phyloP scores from a whole-genome alignment of 2,797 vertebrate genomes.

The Emydoidea blandingii region DNA sequence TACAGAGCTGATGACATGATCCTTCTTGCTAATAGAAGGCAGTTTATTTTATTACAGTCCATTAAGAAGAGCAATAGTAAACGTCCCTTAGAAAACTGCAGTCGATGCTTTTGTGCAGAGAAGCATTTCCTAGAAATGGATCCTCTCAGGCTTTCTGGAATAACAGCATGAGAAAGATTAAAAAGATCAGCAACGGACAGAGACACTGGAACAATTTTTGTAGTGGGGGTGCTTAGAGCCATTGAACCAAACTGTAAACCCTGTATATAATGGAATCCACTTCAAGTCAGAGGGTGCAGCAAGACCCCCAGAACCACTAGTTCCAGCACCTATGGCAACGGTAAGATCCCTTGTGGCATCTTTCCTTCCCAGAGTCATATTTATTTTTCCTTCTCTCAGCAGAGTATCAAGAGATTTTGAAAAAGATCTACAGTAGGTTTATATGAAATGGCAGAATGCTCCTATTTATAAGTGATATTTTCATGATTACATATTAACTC shows the following conservation, averaged over 20 bases:
- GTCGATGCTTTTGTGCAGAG: neutral
- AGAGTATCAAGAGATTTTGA: neutral
- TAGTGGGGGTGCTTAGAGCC: too few relatives aligned
- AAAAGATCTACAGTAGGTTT: neutral
- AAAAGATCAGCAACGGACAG: slow-evolving; percentile 2
- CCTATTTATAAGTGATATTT: neutral
- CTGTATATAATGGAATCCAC: too few relatives aligned
- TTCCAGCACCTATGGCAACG: neutral
- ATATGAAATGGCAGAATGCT: neutral
- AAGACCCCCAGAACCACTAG: too few relatives aligned
- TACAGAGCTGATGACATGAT: slow-evolving; percentile 55
- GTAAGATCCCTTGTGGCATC: neutral
- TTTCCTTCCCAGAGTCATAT: neutral
- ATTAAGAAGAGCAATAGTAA: slow-evolving; percentile 56
- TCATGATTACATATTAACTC: neutral
- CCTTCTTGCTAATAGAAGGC: slow-evolving; percentile 45
- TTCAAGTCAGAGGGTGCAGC: too few relatives aligned
- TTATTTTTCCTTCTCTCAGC: neutral
- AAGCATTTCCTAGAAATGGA: slow-evolving; percentile 56
- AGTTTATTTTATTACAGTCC: slow-evolving; percentile 67
- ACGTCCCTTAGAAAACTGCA: slow-evolving; percentile 21
- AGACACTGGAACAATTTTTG: too few relatives aligned
- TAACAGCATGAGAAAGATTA: slow-evolving; percentile 8
- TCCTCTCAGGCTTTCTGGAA: slow-evolving; percentile 57
- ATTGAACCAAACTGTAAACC: too few relatives aligned